These are phyloP conservation scores for Paramormyrops hopkinsi DNA, from an alignment of 2,797 vertebrate genomes.

Conservation along the genomic window DNA sequence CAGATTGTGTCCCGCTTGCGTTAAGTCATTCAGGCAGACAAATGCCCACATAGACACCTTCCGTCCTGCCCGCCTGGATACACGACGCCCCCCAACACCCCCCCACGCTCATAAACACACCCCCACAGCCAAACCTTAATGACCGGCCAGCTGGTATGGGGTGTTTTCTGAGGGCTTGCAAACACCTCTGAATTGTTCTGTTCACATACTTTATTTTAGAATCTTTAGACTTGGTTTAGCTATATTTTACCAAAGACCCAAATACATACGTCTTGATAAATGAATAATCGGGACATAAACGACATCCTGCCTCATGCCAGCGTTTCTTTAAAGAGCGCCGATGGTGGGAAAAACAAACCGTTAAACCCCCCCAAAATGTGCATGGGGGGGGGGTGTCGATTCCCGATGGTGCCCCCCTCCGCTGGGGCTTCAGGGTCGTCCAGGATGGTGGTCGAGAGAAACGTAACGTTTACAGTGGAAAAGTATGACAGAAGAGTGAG, in stretches of 20 bases:
- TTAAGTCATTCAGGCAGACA: background rate
- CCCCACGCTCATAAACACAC: background rate
- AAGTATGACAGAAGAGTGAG: background rate
- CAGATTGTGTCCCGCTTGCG: background rate
- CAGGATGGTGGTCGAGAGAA: too few relatives aligned
- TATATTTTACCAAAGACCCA: background rate
- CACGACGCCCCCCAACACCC: background rate
- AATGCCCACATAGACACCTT: background rate
- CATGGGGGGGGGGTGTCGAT: background rate
- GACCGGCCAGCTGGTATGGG: background rate
- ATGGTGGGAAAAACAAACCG: background rate
- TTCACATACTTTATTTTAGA: background rate
- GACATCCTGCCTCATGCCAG: background rate
- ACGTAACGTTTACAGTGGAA: background rate
- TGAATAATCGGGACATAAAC: background rate
- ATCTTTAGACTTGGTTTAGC: background rate
- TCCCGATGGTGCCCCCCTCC: background rate
- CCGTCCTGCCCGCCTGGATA: background rate
- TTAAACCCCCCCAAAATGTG: background rate
- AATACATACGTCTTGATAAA: background rate
- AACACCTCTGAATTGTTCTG: background rate
- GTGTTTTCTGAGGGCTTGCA: background rate
- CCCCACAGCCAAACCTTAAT: background rate
- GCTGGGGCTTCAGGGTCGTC: slow-evolving; percentile 5
- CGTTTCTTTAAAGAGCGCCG: background rate